Percentiles rank a stretch among this genome's conserved stretches.
Evolutionary conservation across 35 echinoderm and acorn worm species (phyloP).

Genomic region (Apostichopus japonicus): DNA sequence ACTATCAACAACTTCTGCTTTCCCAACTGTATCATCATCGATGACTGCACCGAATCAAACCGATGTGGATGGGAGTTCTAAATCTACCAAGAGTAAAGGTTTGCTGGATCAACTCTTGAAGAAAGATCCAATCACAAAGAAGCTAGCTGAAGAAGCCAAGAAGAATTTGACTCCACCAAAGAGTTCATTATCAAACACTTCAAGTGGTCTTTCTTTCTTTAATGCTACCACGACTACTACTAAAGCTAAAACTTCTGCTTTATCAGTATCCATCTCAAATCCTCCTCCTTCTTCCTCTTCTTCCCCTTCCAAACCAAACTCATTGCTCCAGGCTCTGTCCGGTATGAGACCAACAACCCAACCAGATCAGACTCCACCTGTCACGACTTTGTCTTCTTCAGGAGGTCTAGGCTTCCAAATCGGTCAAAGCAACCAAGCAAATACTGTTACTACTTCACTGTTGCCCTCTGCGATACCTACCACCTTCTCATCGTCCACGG

Average conservation of each 20-base stretch:
- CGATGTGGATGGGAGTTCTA: neutral
- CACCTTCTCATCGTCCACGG: neutral
- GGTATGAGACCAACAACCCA: constrained; percentile 9
- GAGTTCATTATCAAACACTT: neutral
- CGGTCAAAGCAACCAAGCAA: neutral
- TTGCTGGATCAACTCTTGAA: constrained; percentile 21
- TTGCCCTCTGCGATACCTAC: neutral
- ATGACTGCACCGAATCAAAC: neutral
- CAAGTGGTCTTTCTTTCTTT: constrained; percentile 14
- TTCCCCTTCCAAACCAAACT: neutral
- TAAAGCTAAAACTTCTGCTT: neutral
- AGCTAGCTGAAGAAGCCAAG: neutral
- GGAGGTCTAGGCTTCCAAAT: constrained; percentile 8
- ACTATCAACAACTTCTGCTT: neutral
- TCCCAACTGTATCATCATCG: neutral
- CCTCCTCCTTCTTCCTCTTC: neutral
- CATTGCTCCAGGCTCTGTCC: constrained; percentile 34
- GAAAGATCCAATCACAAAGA: neutral
- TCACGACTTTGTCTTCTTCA: neutral
- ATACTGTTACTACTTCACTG: neutral
- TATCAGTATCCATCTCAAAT: neutral
- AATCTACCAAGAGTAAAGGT: neutral
- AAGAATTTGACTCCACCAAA: neutral
- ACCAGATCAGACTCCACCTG: neutral
- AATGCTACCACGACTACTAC: neutral